Percentiles rank a stretch among this genome's conserved stretches.
These are phyloP conservation scores for Salarias fasciatus DNA, from an alignment of 2,797 vertebrate species.

Conservation along the genomic window DNA sequence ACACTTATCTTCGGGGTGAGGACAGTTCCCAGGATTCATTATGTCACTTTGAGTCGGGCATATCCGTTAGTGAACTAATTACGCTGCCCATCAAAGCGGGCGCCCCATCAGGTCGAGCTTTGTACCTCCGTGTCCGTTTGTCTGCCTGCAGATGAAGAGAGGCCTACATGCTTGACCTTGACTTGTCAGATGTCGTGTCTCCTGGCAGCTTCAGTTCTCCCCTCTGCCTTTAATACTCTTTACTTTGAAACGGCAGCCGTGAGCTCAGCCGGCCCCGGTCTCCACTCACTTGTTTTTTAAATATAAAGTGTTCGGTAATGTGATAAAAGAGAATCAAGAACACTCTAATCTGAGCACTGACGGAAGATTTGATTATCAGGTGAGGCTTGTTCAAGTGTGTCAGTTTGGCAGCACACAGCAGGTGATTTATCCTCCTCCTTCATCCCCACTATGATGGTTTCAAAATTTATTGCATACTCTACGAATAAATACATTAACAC, in stretches of 20 bases:
- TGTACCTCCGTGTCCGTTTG: slow-evolving; percentile 50
- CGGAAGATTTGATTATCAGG: slow-evolving; percentile 14
- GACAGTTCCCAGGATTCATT: slow-evolving; percentile 65
- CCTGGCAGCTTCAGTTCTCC: slow-evolving; percentile 37
- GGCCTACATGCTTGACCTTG: slow-evolving; percentile 57
- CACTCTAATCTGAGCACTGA: slow-evolving; percentile 16
- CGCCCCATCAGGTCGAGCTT: slow-evolving; percentile 44
- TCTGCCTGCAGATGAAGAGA: slow-evolving; percentile 40
- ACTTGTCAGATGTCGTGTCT: slow-evolving; percentile 47
- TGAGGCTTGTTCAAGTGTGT: slow-evolving; percentile 13
- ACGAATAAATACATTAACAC: slow-evolving; percentile 64
- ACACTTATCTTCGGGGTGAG: slow-evolving; percentile 65
- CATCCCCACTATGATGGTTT: slow-evolving; percentile 37
- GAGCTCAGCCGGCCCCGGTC: slow-evolving; percentile 15
- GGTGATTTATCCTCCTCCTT: slow-evolving; percentile 42
- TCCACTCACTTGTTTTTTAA: slow-evolving; percentile 19
- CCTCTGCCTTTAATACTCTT: slow-evolving; percentile 31
- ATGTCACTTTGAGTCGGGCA: slow-evolving; percentile 63
- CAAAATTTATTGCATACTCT: slow-evolving; percentile 36
- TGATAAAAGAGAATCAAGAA: slow-evolving; percentile 5
- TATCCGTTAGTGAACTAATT: slow-evolving; percentile 73
- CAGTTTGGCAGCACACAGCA: slow-evolving; percentile 26
- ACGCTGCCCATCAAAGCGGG: slow-evolving; percentile 63
- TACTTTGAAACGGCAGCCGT: slow-evolving; percentile 36
- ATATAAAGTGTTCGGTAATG: slow-evolving; percentile 1